phyloP scores from a whole-genome alignment of 2,888 invertebrate genomes.

The Pristionchus arcanus region DNA sequence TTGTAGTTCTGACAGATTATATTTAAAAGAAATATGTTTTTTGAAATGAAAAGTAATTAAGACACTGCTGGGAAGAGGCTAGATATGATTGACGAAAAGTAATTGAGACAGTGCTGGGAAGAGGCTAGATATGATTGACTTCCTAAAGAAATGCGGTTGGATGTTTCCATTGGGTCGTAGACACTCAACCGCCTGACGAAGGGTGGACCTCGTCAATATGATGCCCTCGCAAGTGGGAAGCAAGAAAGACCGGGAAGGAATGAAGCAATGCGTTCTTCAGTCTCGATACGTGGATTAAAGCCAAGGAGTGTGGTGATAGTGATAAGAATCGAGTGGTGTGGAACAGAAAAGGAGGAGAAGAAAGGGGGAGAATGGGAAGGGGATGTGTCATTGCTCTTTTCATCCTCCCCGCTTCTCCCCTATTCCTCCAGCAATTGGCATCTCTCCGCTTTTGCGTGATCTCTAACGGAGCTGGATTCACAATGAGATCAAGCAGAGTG shows the following conservation, averaged over 20 bases:
- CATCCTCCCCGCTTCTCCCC: constrained; percentile 36
- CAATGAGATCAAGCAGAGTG: not conserved
- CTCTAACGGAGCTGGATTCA: not conserved
- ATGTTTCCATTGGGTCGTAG: too few species aligned
- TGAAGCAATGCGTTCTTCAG: not conserved
- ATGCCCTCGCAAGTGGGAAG: too few species aligned
- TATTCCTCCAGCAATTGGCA: not conserved
- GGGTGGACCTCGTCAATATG: too few species aligned
- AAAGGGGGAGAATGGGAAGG: constrained; percentile 2
- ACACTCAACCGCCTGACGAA: too few species aligned
- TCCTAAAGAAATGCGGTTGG: too few species aligned
- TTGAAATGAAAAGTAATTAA: too few species aligned
- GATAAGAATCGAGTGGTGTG: constrained; percentile 16
- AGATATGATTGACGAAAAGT: too few species aligned
- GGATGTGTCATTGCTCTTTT: constrained; percentile 20
- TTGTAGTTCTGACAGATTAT: too few species aligned
- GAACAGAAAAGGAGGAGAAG: constrained; percentile 41
- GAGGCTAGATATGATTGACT: too few species aligned
- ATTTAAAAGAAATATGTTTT: too few species aligned
- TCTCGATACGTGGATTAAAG: not conserved
- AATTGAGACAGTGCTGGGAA: too few species aligned
- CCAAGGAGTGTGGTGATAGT: not conserved
- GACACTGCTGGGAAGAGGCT: too few species aligned
- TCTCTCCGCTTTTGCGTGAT: not conserved
- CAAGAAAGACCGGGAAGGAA: not conserved